These are phyloP conservation scores for Tragopan temminckii DNA, from an alignment of 2,797 vertebrate genomes.

Conservation along the genomic window DNA sequence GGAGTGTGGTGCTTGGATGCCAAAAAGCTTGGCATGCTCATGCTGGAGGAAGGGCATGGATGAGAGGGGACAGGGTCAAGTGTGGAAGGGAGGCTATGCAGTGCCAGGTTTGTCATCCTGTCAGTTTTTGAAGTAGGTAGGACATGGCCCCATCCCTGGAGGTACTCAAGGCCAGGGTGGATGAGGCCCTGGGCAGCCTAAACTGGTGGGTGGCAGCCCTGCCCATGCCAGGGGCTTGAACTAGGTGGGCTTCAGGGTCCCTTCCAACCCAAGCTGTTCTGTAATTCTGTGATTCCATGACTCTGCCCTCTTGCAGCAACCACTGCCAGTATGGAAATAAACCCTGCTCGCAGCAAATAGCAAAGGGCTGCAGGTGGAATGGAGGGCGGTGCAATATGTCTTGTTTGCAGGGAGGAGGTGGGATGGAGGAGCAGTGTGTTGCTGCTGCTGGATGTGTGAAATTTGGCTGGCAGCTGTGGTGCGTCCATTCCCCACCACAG, in stretches of 20 bases:
- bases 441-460: background rate
- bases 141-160: no score
- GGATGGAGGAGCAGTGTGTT: background rate
- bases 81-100: background rate
- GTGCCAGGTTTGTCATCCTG: no score
- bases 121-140: no score
- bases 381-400: background rate
- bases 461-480: background rate
- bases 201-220: no score
- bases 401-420: background rate
- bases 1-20: rapidly evolving
- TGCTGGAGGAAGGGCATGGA: rapidly evolving
- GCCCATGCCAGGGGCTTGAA: no score
- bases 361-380: rapidly evolving
- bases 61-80: rapidly evolving
- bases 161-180: no score
- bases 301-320: background rate
- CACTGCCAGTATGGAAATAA: rapidly evolving
- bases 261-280: no score
- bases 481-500: background rate
- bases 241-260: no score
- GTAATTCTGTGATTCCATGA: no score
- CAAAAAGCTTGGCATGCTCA: rapidly evolving
- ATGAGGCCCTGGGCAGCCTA: no score
- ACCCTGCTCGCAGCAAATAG: rapidly evolving